Evolutionary conservation across 2,797 vertebrate genomes (phyloP), one percentile per base, ranked within the genome.

Genomic region (Arrhamphus sclerolepis): DNA sequence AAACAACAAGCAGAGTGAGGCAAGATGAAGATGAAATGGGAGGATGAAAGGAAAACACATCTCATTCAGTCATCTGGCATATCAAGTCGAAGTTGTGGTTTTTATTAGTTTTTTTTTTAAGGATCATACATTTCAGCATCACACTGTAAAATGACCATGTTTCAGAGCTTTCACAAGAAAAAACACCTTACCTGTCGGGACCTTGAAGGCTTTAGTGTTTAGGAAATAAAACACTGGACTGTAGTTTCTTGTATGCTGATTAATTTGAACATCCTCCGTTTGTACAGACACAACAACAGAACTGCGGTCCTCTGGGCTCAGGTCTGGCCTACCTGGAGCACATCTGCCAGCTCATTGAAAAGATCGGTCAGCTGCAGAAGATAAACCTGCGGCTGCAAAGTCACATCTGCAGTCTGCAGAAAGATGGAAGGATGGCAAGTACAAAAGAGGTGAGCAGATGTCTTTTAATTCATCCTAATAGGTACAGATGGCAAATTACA

Each of bases 281-380:
- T 61, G 17, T 83, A 21, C 77, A 95, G 94, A 88, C 89, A 18
- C 92, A 93, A 51, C 91, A 93, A 60, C 81, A 80, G 16, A 91
- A 82, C 34, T 65, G 81, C 56, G 92, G 82, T 59, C 87, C 72
- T 17, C 76, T 91, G 41, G 89, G 93, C 38, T 94, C 94, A 9
- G 95, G 95, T 38, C 87, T 96, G 53, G 91, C 93, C 46, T 96
- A 96, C 77, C 78, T 97, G 81, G 93, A 95, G 72, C 94, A 96
- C 71, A 95, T 97, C 62, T 96, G 95, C 71, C 94, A 95, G 29
- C 92, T 96, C 43, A 92, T 97, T 5, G 94, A 96, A 86, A 96
- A 94, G 88, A 96, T 96, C 9, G 91, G 93, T 14, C 94, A 94
- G 66, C 91, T 96, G 24, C 95, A 97, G 86, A 94, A 96, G 62